A percentile compares a stretch with the other conserved stretches of the same genome.
These are phyloP conservation scores for Mesocricetus auratus DNA, from an alignment of 2,113 vertebrate genomes.

Conservation along the genomic window DNA sequence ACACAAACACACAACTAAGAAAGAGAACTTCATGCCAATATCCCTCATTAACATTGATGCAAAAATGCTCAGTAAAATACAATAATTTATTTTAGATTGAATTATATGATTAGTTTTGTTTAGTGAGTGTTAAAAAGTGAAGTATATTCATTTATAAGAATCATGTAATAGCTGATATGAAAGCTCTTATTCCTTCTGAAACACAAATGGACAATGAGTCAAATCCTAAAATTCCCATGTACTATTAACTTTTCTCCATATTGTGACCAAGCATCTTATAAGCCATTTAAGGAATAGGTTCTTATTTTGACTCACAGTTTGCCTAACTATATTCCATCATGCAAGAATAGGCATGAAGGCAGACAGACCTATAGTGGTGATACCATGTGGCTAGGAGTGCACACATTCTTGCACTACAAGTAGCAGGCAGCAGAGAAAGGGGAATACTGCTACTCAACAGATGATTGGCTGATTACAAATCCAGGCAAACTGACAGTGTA, in stretches of 20 bases:
- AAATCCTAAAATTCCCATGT: neutral
- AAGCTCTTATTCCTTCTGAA: conserved; percentile 31
- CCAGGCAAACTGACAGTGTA: neutral
- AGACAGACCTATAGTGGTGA: neutral
- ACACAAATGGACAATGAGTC: neutral
- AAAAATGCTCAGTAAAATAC: no score
- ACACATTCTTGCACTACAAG: neutral
- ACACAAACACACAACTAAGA: no score
- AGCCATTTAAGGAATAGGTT: neutral
- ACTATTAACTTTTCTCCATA: neutral
- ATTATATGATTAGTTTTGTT: neutral
- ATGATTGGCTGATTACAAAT: neutral
- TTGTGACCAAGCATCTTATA: neutral
- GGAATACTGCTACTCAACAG: neutral
- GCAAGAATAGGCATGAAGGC: neutral
- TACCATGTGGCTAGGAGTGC: neutral
- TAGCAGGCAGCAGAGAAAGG: neutral
- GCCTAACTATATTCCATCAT: neutral
- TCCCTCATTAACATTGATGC: no score
- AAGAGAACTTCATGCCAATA: no score
- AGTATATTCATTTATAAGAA: neutral
- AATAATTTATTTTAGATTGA: neutral
- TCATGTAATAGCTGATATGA: neutral
- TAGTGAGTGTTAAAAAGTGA: neutral
- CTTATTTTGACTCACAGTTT: neutral